Conservation (phyloP, 2,113 vertebrate species). For the Brienomyrus brachyistius region DNA sequence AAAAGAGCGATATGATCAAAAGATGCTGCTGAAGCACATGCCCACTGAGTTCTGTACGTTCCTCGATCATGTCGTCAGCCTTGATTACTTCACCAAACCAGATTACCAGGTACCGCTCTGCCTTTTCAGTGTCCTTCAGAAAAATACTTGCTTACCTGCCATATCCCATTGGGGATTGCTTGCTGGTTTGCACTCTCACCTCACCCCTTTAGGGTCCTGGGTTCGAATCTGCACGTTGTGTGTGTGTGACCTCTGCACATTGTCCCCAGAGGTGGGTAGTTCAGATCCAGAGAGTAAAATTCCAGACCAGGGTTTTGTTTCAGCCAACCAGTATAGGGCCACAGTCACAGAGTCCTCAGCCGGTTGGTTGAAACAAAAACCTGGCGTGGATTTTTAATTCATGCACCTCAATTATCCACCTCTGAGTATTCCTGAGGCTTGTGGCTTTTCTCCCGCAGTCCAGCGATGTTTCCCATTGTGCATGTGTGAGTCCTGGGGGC, state of each 20-base stretch:
- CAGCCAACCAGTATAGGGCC: neutral
- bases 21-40: conserved; percentile 96
- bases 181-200: neutral
- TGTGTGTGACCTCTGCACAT: neutral
- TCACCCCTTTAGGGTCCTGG: neutral
- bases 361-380: neutral
- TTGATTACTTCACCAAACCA: conserved; percentile 97
- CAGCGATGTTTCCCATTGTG: neutral
- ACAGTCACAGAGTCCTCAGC: neutral
- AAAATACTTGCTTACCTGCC: neutral
- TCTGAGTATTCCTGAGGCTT: neutral
- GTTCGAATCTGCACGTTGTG: neutral
- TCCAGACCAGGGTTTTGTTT: neutral
- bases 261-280: neutral
- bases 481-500: neutral
- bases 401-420: neutral
- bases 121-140: neutral
- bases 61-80: conserved; percentile 85
- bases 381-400: neutral
- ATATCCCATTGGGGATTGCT: neutral
- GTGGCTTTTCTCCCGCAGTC: neutral
- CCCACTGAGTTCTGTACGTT: conserved; percentile 90
- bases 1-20: conserved; percentile 92
- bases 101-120: conserved; percentile 82
- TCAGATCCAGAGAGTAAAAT: neutral